Evolutionary conservation across 1,140 invertebrate genomes (phyloP).

Genomic region (Amyelois transitella): DNA sequence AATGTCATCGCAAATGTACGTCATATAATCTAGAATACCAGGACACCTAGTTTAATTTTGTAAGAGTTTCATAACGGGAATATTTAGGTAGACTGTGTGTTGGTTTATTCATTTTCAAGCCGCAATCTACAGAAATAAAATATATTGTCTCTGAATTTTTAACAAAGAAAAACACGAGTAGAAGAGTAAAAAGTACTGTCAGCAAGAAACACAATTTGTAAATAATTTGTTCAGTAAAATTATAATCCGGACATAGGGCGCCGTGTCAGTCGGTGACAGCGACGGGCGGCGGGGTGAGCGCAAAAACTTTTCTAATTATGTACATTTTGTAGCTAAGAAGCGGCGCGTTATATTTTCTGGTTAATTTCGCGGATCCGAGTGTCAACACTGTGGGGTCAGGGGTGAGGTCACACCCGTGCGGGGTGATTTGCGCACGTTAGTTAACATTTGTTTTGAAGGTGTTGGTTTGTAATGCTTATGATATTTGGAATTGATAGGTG

Average conservation of each 20-base stretch:
- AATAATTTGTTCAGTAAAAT: conserved; percentile 64
- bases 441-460: neutral
- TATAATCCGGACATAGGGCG: conserved; percentile 65
- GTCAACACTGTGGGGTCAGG: conserved; percentile 24
- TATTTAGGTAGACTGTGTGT: too few species aligned
- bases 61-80: too few species aligned
- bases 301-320: conserved; percentile 74
- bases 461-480: too few species aligned
- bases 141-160: neutral
- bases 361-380: conserved; percentile 51
- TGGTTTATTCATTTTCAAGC: neutral
- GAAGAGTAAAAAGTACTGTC: conserved; percentile 2
- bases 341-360: conserved; percentile 58
- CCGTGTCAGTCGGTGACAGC: conserved; percentile 65
- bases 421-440: neutral
- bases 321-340: conserved; percentile 70
- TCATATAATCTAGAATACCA: too few species aligned
- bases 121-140: neutral
- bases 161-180: neutral
- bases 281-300: conserved; percentile 45
- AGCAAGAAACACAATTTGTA: conserved; percentile 58
- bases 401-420: neutral
- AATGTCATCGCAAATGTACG: too few species aligned
- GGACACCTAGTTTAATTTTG: too few species aligned
- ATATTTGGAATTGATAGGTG: too few species aligned